These are phyloP conservation scores for Eclectus roratus DNA, from an alignment of 2,113 vertebrate genomes.

Conservation along the genomic window DNA sequence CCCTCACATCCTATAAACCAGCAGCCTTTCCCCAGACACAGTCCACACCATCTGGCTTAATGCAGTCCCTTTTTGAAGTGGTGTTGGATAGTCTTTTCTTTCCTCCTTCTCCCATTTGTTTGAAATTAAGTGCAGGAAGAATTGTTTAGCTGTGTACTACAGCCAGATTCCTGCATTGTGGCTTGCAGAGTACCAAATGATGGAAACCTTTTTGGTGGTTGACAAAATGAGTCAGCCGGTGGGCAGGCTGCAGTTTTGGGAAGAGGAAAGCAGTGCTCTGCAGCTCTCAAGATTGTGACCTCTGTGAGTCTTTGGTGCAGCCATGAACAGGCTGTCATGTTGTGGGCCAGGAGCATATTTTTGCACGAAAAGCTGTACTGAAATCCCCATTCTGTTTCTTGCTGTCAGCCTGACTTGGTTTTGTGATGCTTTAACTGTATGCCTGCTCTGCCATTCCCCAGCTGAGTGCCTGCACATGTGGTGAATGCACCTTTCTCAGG, in stretches of 20 bases:
- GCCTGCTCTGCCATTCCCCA: background rate
- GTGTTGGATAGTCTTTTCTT: background rate
- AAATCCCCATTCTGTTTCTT: background rate
- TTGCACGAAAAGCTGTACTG: background rate
- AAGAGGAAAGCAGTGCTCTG: background rate
- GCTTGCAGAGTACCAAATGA: background rate
- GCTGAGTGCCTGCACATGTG: background rate
- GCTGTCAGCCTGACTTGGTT: background rate
- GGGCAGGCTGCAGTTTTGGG: background rate
- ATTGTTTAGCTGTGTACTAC: background rate
- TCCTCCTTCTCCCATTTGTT: conserved; percentile 6
- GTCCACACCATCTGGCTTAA: background rate
- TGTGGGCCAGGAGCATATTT: background rate
- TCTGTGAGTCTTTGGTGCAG: background rate
- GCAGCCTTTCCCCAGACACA: background rate
- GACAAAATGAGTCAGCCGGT: background rate
- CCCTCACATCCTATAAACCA: background rate
- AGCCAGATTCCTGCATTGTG: background rate
- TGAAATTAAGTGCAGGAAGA: conserved; percentile 23
- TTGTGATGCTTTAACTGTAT: background rate
- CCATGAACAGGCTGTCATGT: background rate
- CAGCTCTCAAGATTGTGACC: background rate
- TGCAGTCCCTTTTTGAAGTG: conserved; percentile 41
- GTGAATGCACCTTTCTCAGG: rapidly evolving
- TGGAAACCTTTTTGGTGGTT: background rate